These are phyloP conservation scores for Drosophila ananassae DNA, from an alignment of 1,140 invertebrate genomes.

Conservation along the genomic window DNA sequence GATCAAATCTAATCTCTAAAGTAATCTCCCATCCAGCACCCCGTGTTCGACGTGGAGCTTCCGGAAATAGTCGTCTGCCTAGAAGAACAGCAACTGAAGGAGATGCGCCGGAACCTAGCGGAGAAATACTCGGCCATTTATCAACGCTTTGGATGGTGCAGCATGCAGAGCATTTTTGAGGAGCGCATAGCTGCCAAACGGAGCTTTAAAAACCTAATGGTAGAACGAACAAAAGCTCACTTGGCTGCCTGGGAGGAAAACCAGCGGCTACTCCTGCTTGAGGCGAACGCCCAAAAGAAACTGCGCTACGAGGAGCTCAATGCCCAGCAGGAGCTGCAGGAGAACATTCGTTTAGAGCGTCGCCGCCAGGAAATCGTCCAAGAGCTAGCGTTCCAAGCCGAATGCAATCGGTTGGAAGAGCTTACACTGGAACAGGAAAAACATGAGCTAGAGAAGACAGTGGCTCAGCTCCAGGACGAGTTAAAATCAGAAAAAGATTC, in stretches of 20 bases:
- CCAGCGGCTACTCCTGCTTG: slow-evolving; percentile 18
- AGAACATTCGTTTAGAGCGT: slow-evolving; percentile 55
- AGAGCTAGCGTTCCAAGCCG: slow-evolving; percentile 44
- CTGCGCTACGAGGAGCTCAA: slow-evolving; percentile 47
- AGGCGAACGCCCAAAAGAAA: slow-evolving; percentile 46
- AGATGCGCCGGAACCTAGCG: slow-evolving; percentile 39
- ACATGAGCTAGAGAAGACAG: slow-evolving; percentile 10
- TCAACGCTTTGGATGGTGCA: slow-evolving; percentile 39
- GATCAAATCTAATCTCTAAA: background rate
- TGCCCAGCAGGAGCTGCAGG: slow-evolving; percentile 43
- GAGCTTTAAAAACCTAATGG: slow-evolving; percentile 49
- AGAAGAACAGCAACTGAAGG: slow-evolving; percentile 52
- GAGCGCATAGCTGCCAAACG: slow-evolving; percentile 34
- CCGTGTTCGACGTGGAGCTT: slow-evolving; percentile 55
- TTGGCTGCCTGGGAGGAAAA: slow-evolving; percentile 58
- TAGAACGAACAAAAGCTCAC: slow-evolving; percentile 41
- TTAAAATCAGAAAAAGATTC: background rate
- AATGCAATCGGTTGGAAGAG: slow-evolving; percentile 57
- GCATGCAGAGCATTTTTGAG: slow-evolving; percentile 48
- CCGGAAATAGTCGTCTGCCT: slow-evolving; percentile 68
- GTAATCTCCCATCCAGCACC: slow-evolving; percentile 51
- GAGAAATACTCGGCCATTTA: slow-evolving; percentile 27
- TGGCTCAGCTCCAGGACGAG: slow-evolving; percentile 1
- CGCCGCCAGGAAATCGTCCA: slow-evolving; percentile 44
- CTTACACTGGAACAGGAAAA: slow-evolving; percentile 29